These are phyloP conservation scores for Temnothorax longispinosus DNA, from an alignment of 1,140 invertebrate genomes.

Conservation along the genomic window DNA sequence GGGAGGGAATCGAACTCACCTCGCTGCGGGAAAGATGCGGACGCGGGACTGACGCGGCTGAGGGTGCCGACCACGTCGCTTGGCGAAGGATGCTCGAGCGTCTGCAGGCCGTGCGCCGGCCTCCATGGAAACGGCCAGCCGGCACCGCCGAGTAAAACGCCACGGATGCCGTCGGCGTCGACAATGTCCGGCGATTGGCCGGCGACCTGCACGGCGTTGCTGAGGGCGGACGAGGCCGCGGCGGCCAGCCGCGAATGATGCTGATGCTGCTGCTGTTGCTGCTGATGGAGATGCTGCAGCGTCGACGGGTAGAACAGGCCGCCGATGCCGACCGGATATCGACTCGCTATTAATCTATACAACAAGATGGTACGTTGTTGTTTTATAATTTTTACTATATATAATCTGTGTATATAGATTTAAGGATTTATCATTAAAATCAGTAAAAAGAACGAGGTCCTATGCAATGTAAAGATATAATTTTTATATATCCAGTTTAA, in stretches of 20 bases:
- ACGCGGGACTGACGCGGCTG: conserved; percentile 83
- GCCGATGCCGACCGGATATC: conserved; percentile 88
- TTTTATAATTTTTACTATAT: not conserved
- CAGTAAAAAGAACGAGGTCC: not conserved
- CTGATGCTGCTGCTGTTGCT: conserved; percentile 82
- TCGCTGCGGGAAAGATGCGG: conserved; percentile 83
- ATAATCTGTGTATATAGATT: not conserved
- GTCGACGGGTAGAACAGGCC: conserved; percentile 84
- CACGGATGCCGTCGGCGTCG: conserved; percentile 80
- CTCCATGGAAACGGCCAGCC: conserved; percentile 85
- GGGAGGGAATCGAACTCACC: conserved; percentile 75
- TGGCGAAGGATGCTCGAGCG: conserved; percentile 82
- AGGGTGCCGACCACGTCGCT: conserved; percentile 80
- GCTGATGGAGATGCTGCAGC: conserved; percentile 83
- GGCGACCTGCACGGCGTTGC: conserved; percentile 81
- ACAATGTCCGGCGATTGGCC: conserved; percentile 80
- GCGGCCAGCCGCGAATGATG: conserved; percentile 82
- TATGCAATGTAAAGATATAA: not conserved
- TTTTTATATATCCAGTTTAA: not conserved
- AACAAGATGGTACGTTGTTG: not conserved
- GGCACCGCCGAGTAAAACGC: conserved; percentile 79
- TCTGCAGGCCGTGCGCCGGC: conserved; percentile 81
- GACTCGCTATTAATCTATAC: conserved; percentile 90
- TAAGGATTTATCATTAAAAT: not conserved
- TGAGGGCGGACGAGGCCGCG: conserved; percentile 80